Conservation (phyloP, 37 sponge, comb jelly and placozoan species). For the Corticium candelabrum region DNA sequence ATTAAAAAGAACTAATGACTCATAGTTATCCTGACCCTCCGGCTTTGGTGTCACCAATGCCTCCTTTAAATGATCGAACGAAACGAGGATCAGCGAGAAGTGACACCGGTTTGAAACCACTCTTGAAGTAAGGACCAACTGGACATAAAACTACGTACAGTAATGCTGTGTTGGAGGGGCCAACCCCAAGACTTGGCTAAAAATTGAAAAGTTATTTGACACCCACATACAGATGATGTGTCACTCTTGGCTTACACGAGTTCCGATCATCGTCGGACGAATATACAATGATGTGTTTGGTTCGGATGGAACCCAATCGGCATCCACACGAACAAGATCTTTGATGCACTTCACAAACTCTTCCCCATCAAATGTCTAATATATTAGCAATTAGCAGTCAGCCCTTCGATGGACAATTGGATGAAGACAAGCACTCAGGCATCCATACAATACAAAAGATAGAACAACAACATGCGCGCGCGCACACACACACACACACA, state of each 20-base stretch:
- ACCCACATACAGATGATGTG: background rate
- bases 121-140: slow-evolving; percentile 90
- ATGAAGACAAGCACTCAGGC: too few species aligned
- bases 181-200: slow-evolving; percentile 79
- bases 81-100: slow-evolving; percentile 83
- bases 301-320: slow-evolving; percentile 74
- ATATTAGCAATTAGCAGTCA: background rate
- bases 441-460: too few species aligned
- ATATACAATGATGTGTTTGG: slow-evolving; percentile 82
- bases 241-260: slow-evolving; percentile 39
- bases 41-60: slow-evolving; percentile 77
- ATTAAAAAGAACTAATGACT: slow-evolving; percentile 5
- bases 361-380: slow-evolving; percentile 65
- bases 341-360: slow-evolving; percentile 80
- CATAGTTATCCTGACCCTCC: slow-evolving; percentile 44
- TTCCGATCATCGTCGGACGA: slow-evolving; percentile 89
- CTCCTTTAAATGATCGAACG: slow-evolving; percentile 91
- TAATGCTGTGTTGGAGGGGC: slow-evolving; percentile 43
- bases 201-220: background rate
- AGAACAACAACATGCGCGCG: too few species aligned
- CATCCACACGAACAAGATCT: slow-evolving; percentile 71
- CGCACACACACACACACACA: too few species aligned
- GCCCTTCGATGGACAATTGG: too few species aligned
- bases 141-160: slow-evolving; percentile 78
- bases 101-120: slow-evolving; percentile 78